Conservation (phyloP, 1,140 invertebrate genomes). For the Leguminivora glycinivorella region DNA sequence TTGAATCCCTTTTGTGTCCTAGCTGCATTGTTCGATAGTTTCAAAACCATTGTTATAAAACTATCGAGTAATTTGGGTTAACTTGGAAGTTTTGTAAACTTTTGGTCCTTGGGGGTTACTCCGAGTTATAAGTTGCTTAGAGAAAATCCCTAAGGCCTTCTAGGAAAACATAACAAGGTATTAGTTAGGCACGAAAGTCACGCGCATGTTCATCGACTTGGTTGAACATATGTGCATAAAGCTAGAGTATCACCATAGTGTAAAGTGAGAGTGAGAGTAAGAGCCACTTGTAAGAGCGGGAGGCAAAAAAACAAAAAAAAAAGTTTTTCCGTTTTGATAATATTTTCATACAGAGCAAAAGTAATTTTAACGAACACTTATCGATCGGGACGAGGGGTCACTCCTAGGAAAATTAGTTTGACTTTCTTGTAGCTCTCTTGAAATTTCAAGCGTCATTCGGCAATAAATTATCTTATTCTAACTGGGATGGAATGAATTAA, state of each 20-base stretch:
- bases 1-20: slow-evolving; percentile 6
- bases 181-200: background rate
- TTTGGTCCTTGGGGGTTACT: background rate
- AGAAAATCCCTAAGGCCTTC: background rate
- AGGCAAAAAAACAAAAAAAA: too few relatives aligned
- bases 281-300: too few relatives aligned
- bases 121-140: background rate
- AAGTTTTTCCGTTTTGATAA: background rate
- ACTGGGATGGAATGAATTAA: slow-evolving; percentile 7
- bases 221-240: background rate
- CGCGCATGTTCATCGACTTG: background rate
- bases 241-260: background rate
- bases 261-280: too few relatives aligned
- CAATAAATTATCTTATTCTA: slow-evolving; percentile 21
- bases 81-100: background rate
- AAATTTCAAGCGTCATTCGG: slow-evolving; percentile 21
- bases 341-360: background rate
- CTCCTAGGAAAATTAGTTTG: slow-evolving; percentile 21
- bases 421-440: slow-evolving; percentile 8
- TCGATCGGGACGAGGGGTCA: slow-evolving; percentile 2
- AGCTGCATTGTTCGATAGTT: background rate
- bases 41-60: slow-evolving; percentile 8
- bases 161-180: background rate
- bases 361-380: background rate
- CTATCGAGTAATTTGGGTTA: slow-evolving; percentile 1